Evolutionary conservation across 1,140 invertebrate species (phyloP).

Genomic region (Battus philenor): DNA sequence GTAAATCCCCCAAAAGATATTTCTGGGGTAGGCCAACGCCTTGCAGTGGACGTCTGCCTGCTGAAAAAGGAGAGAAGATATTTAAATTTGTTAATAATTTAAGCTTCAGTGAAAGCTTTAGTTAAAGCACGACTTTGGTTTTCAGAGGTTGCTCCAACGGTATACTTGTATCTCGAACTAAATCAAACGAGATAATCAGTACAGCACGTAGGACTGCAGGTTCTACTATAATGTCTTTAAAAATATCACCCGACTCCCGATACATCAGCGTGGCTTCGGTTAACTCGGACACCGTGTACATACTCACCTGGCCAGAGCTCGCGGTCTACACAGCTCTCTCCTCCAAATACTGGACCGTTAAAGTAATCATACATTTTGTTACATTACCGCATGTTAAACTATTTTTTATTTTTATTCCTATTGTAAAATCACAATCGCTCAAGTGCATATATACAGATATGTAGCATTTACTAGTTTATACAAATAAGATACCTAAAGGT

Average conservation of each 20-base stretch:
- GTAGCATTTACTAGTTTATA: too few relatives aligned
- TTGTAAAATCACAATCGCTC: too few relatives aligned
- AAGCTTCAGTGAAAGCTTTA: too few relatives aligned
- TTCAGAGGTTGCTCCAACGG: conserved; percentile 48
- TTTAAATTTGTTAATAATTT: too few relatives aligned
- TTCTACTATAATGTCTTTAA: conserved; percentile 24
- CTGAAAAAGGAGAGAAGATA: too few relatives aligned
- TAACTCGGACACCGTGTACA: conserved; percentile 22
- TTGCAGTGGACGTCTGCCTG: too few relatives aligned
- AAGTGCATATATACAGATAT: neutral
- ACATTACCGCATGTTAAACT: neutral
- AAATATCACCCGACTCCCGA: conserved; percentile 51
- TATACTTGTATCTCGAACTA: conserved; percentile 24
- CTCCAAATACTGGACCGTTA: conserved; percentile 35
- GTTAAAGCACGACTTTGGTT: too few relatives aligned
- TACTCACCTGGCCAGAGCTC: conserved; percentile 43
- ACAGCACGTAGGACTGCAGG: neutral
- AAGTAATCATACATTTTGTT: too few relatives aligned
- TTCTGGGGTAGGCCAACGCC: too few relatives aligned
- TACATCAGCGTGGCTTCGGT: conserved; percentile 36
- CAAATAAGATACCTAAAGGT: too few relatives aligned
- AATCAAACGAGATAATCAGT: too few relatives aligned
- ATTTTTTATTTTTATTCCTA: conserved; percentile 1
- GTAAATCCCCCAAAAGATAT: too few relatives aligned
- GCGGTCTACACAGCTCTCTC: conserved; percentile 23